Percentiles rank a stretch among this genome's conserved stretches.
Evolutionary conservation across 2,797 vertebrate genomes (phyloP).

Genomic region (Periophthalmus magnuspinnatus): DNA sequence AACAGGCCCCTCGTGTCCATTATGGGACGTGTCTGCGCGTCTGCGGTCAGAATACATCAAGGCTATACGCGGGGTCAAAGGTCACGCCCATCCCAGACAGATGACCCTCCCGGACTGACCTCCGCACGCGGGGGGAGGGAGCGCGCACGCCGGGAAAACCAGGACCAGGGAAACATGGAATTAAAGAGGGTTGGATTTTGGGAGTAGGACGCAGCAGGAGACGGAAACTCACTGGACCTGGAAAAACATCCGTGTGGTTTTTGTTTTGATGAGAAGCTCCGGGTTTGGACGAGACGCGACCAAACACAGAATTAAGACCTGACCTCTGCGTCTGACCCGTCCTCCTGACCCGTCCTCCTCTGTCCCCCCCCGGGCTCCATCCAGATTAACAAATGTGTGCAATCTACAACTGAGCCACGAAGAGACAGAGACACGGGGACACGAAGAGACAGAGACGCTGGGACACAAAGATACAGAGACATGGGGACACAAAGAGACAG

Average conservation of each 20-base stretch:
- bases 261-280: slow-evolving; percentile 27
- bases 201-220: slow-evolving; percentile 11
- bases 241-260: slow-evolving; percentile 48
- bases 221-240: slow-evolving; percentile 37
- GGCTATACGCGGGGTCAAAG: slow-evolving; percentile 66
- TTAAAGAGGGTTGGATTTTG: slow-evolving; percentile 39
- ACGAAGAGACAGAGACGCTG: slow-evolving; percentile 31
- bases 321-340: slow-evolving; percentile 69
- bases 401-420: slow-evolving; percentile 57
- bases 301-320: slow-evolving; percentile 76
- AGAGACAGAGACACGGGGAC: slow-evolving; percentile 42
- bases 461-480: slow-evolving; percentile 24
- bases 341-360: slow-evolving; percentile 47
- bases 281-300: slow-evolving; percentile 54
- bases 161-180: slow-evolving; percentile 25
- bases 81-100: slow-evolving; percentile 81
- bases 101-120: slow-evolving; percentile 79
- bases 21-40: slow-evolving; percentile 66
- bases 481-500: slow-evolving; percentile 42
- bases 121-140: slow-evolving; percentile 62
- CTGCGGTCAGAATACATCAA: slow-evolving; percentile 81
- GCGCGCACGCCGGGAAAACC: slow-evolving; percentile 35
- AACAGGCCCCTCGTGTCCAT: slow-evolving; percentile 66
- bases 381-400: slow-evolving; percentile 71
- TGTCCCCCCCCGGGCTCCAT: slow-evolving; percentile 50